Evolutionary conservation across 2,113 vertebrate species (phyloP).

Genomic region (Nibea albiflora): DNA sequence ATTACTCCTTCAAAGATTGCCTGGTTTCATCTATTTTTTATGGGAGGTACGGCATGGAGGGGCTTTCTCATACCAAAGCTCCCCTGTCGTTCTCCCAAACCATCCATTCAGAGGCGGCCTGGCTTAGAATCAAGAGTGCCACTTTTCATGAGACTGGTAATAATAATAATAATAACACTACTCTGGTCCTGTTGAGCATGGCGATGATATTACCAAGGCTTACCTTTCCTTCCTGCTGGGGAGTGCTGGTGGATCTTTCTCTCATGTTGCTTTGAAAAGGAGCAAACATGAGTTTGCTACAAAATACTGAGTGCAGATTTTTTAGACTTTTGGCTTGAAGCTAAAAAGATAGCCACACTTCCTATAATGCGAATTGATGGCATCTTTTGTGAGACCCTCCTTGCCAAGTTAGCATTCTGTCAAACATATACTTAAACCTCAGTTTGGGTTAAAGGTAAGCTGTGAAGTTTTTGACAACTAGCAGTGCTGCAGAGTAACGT

Average conservation of each 20-base stretch:
- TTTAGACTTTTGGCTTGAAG: background rate
- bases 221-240: background rate
- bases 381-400: background rate
- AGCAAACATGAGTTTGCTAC: background rate
- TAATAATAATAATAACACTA: conserved; percentile 27
- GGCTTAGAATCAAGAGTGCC: conserved; percentile 28
- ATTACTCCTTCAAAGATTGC: conserved; percentile 75
- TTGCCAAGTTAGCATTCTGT: background rate
- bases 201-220: background rate
- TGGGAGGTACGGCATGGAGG: conserved; percentile 52
- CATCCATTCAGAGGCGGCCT: conserved; percentile 27
- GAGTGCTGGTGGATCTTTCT: background rate
- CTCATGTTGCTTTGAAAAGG: conserved; percentile 5
- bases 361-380: background rate
- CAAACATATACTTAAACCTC: background rate
- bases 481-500: background rate
- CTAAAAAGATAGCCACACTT: background rate
- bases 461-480: background rate
- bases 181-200: background rate
- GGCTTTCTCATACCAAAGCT: conserved; percentile 22
- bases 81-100: conserved; percentile 22
- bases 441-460: background rate
- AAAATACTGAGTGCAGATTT: background rate
- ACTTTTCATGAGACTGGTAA: conserved; percentile 11
- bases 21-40: conserved; percentile 79